Evolutionary conservation across 2,888 invertebrate genomes (phyloP), one percentile per base, ranked within the genome.

Genomic region (Spodoptera littoralis): DNA sequence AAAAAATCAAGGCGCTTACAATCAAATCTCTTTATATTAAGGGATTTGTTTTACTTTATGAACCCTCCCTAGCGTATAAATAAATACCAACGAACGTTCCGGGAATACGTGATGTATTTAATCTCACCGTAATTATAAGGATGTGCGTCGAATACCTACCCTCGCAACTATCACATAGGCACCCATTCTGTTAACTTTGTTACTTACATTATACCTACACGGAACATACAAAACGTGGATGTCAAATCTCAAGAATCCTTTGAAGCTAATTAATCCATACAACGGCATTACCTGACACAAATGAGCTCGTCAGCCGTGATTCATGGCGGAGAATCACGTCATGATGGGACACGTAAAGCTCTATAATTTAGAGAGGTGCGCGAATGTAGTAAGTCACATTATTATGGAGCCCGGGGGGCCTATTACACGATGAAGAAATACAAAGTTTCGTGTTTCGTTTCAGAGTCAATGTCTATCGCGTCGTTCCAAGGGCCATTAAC

Each of bases 291-390:
- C 58, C 66, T 81, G 73, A 68, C 72, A 68, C 67, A 78, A 77
- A 77, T 73, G 74, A 71, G 73, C 65, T 74, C 79, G 72, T 74
- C 76, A 71, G 73, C 41, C 62, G 70, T 78, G 77, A 76, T 76
- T 77, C 74, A 79, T 75, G 72, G 66, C 66, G 56, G 70, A 63
- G 68, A 73, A 80, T 76, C 77, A 79, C 79, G 77, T 74, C 80
- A 73, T 78, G 80, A 80, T 79, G 77, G 71, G 77, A 71, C 72
- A 79, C 68, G 73, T 73, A 77, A 73, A 77, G 78, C 73, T 68
- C 61, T 77, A 77, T 82, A 78, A 83, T 84, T 79, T 79, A 77
- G 77, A 73, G 79, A 73, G 68, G 74, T 73, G 70, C 65, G 73
- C 69, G 69, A 72, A 79, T 73, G 71, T 70, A 77, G 70, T 73